Evolutionary conservation across 1,140 invertebrate species (phyloP).

Genomic region (Drosophila trapezifrons): DNA sequence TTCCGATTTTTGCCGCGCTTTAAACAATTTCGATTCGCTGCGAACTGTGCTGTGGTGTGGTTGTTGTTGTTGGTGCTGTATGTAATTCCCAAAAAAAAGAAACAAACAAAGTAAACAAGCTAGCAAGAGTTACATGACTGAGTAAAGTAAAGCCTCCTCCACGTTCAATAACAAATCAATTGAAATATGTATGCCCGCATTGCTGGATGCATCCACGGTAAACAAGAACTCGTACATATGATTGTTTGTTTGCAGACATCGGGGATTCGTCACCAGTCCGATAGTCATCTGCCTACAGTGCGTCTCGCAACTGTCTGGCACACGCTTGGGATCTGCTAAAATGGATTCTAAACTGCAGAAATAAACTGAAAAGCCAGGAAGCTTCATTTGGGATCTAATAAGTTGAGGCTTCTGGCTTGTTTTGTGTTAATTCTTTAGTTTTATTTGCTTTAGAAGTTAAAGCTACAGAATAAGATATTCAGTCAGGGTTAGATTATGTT

Average conservation of each 20-base stretch:
- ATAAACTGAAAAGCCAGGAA: background rate
- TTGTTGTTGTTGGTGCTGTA: slow-evolving; percentile 15
- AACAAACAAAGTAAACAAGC: slow-evolving; percentile 32
- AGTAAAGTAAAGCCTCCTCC: slow-evolving; percentile 35
- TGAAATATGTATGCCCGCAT: slow-evolving; percentile 27
- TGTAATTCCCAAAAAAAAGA: slow-evolving; percentile 2
- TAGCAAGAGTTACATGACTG: slow-evolving; percentile 29
- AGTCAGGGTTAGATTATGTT: background rate
- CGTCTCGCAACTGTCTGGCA: slow-evolving; percentile 11
- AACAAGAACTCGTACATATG: slow-evolving; percentile 24
- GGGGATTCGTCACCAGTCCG: slow-evolving; percentile 20
- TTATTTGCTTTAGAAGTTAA: background rate
- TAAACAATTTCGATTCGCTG: slow-evolving; percentile 23
- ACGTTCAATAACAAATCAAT: slow-evolving; percentile 47
- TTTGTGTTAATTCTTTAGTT: background rate
- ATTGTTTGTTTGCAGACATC: slow-evolving; percentile 41
- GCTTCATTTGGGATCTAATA: background rate
- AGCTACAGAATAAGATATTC: background rate
- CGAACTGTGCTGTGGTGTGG: background rate
- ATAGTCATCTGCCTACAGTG: slow-evolving; percentile 21
- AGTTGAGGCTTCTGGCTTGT: background rate
- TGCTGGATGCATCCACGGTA: slow-evolving; percentile 40
- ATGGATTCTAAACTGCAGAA: background rate
- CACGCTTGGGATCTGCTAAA: background rate
- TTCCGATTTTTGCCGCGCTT: slow-evolving; percentile 29